Conservation (phyloP, 2,888 invertebrate species). For the Drosophila aldrichi region DNA sequence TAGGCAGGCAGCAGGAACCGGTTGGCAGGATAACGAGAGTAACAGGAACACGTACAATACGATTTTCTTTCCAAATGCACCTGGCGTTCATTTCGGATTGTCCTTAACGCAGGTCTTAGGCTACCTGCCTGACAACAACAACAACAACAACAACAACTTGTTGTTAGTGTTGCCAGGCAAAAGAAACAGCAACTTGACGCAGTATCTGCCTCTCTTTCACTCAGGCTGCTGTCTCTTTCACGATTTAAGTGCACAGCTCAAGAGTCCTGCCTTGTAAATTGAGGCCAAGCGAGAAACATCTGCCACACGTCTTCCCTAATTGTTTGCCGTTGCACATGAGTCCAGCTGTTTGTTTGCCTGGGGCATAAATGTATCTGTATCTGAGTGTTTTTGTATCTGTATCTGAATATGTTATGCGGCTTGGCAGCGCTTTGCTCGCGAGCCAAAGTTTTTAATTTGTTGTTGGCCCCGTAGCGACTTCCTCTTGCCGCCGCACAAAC, state of each 20-base stretch:
- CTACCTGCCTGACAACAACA: slow-evolving; percentile 34
- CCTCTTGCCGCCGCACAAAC: slow-evolving; percentile 24
- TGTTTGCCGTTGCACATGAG: slow-evolving; percentile 74
- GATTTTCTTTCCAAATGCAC: slow-evolving; percentile 62
- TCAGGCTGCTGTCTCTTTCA: slow-evolving; percentile 8
- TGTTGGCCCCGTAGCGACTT: slow-evolving; percentile 1
- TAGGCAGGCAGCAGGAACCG: slow-evolving; percentile 39
- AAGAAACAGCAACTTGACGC: slow-evolving; percentile 38
- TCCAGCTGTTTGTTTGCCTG: slow-evolving; percentile 48
- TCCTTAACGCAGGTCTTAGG: slow-evolving; percentile 65
- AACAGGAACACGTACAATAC: slow-evolving; percentile 52
- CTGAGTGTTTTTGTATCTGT: slow-evolving; percentile 19
- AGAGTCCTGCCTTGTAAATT: slow-evolving; percentile 59
- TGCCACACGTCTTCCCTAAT: slow-evolving; percentile 75
- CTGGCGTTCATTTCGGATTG: slow-evolving; percentile 58
- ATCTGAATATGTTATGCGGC: slow-evolving; percentile 10
- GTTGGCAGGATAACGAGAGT: slow-evolving; percentile 59
- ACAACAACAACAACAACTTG: slow-evolving; percentile 19
- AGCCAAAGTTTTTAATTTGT: slow-evolving; percentile 52
- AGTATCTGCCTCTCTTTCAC: slow-evolving; percentile 17
- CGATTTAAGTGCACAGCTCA: slow-evolving; percentile 60
- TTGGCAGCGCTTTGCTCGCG: slow-evolving; percentile 52
- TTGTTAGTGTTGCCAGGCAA: slow-evolving; percentile 61
- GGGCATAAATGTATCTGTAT: slow-evolving; percentile 19
- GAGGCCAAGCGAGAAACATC: slow-evolving; percentile 67